Base-by-base conservation (phyloP, 2,888 invertebrate species). In the Stenchaetothrips biformis region DNA sequence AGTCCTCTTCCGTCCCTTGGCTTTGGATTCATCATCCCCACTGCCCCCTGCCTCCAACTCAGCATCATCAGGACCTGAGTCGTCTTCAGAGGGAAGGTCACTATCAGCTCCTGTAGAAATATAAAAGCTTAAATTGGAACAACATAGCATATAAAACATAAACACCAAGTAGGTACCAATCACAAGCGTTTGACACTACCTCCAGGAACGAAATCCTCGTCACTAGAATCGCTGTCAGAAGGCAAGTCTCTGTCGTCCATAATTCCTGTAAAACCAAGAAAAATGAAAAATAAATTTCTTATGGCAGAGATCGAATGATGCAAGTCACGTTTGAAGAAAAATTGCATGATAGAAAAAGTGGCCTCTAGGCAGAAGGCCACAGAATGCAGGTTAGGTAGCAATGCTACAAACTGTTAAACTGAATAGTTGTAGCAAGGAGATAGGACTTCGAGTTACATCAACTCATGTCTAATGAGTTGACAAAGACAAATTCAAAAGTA, bases 181-280 rank as follows among this genome's bases (percentile, higher is more conserved):
- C 21, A 49, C 21, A 37, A 37, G n/a, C 48, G 48, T 78, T 48
- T 25, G 48, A 25, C 48, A 77, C 81, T 82, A 83, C 84, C 85
- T 37, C 83, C 82, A 8, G 93, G 93, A 82, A 92, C 89, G 85
- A 92, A 95, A 85, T 95, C 94, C 83, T 93, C 93, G 86, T 95
- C 95, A 85, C 93, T 94, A 83, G 90, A 88, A 84, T 94, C 94
- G 74, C 83, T 83, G 47, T 81, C 82, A 74, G 83, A 82, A 13
- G 82, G 82, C 74, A 81, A 80, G 9, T 83, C 82, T 27, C 81
- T 27, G 13, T 47, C 47, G 59, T 81, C 53, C 81, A 81, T 81
- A 0, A 7, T 62, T 7, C n/a, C 67, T 67, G 21, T n/a, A 67
- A 67, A 3, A 21, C 0, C 7, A 0, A 21, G 62, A 7, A n/a